These are phyloP conservation scores for Sinocyclocheilus maitianheensis DNA, from an alignment of 2,113 vertebrate species.

Conservation along the genomic window DNA sequence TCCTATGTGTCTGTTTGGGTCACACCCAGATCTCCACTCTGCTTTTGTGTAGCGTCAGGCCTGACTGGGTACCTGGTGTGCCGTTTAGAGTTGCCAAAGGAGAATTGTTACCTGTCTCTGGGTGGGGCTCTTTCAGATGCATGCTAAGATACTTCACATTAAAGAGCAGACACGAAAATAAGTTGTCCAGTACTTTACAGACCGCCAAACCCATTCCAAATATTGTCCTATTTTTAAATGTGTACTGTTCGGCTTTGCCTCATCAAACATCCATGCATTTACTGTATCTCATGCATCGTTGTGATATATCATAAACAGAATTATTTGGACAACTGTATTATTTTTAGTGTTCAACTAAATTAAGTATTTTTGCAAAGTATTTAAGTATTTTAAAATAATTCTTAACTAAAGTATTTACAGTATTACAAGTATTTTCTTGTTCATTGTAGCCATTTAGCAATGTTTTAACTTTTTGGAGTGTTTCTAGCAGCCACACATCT, in stretches of 20 bases:
- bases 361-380: neutral
- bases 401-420: no score
- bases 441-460: slow-evolving; percentile 15
- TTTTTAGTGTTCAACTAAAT: neutral
- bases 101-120: slow-evolving; percentile 36
- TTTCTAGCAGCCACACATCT: neutral
- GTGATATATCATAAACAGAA: neutral
- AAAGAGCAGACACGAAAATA: slow-evolving; percentile 21
- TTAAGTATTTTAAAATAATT: no score
- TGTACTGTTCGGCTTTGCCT: neutral
- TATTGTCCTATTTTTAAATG: neutral
- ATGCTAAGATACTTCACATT: slow-evolving; percentile 9
- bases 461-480: neutral
- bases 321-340: neutral
- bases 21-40: slow-evolving; percentile 21
- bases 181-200: neutral
- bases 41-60: slow-evolving; percentile 30
- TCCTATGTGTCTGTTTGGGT: slow-evolving; percentile 12
- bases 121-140: slow-evolving; percentile 43
- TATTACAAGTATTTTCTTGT: neutral
- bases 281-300: neutral
- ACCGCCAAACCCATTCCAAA: slow-evolving; percentile 9
- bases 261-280: neutral
- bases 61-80: slow-evolving; percentile 9
- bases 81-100: slow-evolving; percentile 9